A percentile compares a stretch with the other conserved stretches of the same genome.
Evolutionary conservation across 2,888 invertebrate genomes (phyloP).

Genomic region (Drosophila buzzatii): DNA sequence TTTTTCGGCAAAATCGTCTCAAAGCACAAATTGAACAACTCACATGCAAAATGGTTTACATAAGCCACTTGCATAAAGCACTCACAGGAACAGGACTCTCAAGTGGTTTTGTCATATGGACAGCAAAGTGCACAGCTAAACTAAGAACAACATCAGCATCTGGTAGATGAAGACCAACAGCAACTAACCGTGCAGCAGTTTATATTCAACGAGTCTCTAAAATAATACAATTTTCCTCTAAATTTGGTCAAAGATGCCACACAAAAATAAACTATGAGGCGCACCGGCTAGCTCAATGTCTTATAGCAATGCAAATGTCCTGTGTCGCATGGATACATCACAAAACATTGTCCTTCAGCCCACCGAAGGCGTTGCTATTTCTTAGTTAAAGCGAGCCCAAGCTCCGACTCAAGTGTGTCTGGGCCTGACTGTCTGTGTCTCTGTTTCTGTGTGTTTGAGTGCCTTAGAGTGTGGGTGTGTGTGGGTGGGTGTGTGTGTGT

Average conservation of each 20-base stretch:
- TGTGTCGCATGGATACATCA: conserved; percentile 49
- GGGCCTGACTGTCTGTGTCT: conserved; percentile 1
- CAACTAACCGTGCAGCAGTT: conserved; percentile 50
- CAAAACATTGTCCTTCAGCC: conserved; percentile 33
- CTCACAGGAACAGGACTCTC: conserved; percentile 15
- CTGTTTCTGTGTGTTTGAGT: not conserved
- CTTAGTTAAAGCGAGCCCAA: conserved; percentile 37
- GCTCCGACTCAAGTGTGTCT: conserved; percentile 33
- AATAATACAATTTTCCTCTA: conserved; percentile 79
- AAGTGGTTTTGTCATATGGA: conserved; percentile 18
- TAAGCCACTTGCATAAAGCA: conserved; percentile 4
- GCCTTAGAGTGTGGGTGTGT: not conserved
- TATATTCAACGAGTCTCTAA: conserved; percentile 59
- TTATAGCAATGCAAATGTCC: conserved; percentile 64
- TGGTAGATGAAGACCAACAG: conserved; percentile 2
- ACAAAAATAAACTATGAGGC: conserved; percentile 27
- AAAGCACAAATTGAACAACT: conserved; percentile 61
- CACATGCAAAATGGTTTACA: conserved; percentile 32
- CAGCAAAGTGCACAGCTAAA: conserved; percentile 42
- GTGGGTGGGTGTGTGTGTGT: conserved; percentile 9
- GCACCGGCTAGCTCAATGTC: conserved; percentile 30
- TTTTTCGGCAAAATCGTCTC: conserved; percentile 3
- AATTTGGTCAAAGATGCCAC: conserved; percentile 66
- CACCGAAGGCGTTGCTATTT: conserved; percentile 7
- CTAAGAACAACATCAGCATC: conserved; percentile 15